phyloP scores from a whole-genome alignment of 1,140 invertebrate genomes.

The Melipona quadrifasciata region DNA sequence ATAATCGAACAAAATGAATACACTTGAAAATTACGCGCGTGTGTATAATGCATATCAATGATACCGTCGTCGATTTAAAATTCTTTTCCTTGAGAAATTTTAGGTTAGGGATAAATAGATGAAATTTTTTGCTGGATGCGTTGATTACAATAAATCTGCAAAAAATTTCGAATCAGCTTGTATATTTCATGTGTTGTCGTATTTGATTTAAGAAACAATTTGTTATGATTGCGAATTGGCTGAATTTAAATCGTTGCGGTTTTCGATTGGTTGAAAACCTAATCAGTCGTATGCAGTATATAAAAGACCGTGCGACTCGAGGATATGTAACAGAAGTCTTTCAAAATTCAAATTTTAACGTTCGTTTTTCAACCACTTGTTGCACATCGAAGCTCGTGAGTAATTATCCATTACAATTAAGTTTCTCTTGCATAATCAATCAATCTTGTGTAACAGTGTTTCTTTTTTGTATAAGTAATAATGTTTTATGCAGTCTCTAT shows the following conservation, averaged over 20 bases:
- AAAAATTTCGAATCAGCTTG: neutral
- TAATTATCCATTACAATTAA: constrained; percentile 5
- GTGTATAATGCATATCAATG: neutral
- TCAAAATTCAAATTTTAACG: neutral
- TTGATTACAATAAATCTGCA: neutral
- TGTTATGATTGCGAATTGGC: constrained; percentile 47
- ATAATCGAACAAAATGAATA: neutral
- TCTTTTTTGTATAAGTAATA: neutral
- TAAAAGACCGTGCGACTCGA: constrained; percentile 37
- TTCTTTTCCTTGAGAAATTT: neutral
- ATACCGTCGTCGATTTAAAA: neutral
- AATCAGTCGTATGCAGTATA: neutral
- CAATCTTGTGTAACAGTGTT: neutral
- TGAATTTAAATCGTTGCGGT: constrained; percentile 52
- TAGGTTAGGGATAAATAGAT: neutral
- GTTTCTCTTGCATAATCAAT: neutral
- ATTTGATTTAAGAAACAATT: constrained; percentile 4
- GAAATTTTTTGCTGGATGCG: no score
- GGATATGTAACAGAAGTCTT: neutral
- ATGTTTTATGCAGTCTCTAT: neutral
- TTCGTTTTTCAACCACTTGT: constrained; percentile 39
- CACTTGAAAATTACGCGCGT: neutral
- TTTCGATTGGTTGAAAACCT: constrained; percentile 58
- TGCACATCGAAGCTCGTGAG: constrained; percentile 41
- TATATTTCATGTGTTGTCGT: neutral